Percentiles rank a stretch among this genome's conserved stretches.
Conservation (phyloP, 2,888 invertebrate species). For the Cantharis rufa region DNA sequence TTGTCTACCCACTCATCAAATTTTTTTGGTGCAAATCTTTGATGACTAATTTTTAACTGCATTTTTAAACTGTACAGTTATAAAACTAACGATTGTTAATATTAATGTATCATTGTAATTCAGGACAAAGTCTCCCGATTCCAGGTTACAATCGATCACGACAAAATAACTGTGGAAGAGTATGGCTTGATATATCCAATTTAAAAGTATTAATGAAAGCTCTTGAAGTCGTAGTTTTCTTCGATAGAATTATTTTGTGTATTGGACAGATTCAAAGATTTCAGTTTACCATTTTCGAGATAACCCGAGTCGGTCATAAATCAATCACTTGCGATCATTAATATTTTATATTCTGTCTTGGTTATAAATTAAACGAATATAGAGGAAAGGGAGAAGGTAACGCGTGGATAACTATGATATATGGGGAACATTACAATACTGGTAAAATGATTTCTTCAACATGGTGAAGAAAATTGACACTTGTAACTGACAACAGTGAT, state of each 20-base stretch:
- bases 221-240: too few relatives aligned
- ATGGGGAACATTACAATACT: not conserved
- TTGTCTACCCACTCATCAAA: slow-evolving; percentile 12
- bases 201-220: not conserved
- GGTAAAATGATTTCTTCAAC: not conserved
- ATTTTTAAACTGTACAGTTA: not conserved
- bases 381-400: not conserved
- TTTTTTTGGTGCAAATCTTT: slow-evolving; percentile 15
- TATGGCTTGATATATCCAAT: not conserved
- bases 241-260: too few relatives aligned
- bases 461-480: not conserved
- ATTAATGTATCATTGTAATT: not conserved
- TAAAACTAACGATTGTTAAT: not conserved
- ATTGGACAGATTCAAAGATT: not conserved
- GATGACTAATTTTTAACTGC: slow-evolving; percentile 13
- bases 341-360: not conserved
- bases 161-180: too few relatives aligned
- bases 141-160: too few relatives aligned
- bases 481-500: not conserved
- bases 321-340: not conserved
- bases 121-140: too few relatives aligned
- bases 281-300: not conserved
- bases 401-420: not conserved
- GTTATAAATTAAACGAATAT: not conserved
- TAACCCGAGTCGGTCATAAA: not conserved